Base-by-base conservation (phyloP, 2,888 invertebrate species). In the Salticus scenicus region DNA sequence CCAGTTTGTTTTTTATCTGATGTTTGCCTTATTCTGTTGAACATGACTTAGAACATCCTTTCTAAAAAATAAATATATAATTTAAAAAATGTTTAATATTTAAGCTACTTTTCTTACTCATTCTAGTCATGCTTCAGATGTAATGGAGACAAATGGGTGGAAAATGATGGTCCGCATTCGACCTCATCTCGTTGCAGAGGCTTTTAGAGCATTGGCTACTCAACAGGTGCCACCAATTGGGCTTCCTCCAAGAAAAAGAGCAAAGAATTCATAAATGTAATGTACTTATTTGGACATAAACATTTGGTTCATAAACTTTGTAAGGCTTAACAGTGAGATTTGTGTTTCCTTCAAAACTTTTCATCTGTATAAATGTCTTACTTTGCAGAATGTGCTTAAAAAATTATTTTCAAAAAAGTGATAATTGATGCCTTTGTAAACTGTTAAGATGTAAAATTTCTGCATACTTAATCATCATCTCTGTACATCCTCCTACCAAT, bases 191-290 rank as follows among this genome's bases (percentile, higher is more conserved):
- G 97, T 99, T 92, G 98, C 98, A 88, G 99, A 99, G 93, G 98
- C 98, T 90, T 99, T 98, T 94, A 95, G 98, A 89, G 98, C 98
- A 88, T 94, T 99, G 90, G 99, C 99, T 89, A 98, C 98, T 88
- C 98, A 99, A 93, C 98, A 99, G 93, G 97, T 97, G 91, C 98
- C 98, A 91, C 98, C 98, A 90, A 97, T 97, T 92, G 98, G 98
- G 90, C 98, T 98, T 90, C n/a, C n/a, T n/a, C 98, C 98, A 88
- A 94, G 98, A 90, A 99, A 99, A 91, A 94, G 97, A 89, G 94
- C 96, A 89, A 97, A 97, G 93, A 94, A 94, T 92, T 90, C 91
- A 71, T 91, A 89, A 88, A 42, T 20, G 27, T 47, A 47, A 24
- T 30, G 4, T 37, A 51, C 30, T 63, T 72, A 12, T 27, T 12